Conservation (phyloP, 2,888 invertebrate genomes). For the Lymantria monacha region DNA sequence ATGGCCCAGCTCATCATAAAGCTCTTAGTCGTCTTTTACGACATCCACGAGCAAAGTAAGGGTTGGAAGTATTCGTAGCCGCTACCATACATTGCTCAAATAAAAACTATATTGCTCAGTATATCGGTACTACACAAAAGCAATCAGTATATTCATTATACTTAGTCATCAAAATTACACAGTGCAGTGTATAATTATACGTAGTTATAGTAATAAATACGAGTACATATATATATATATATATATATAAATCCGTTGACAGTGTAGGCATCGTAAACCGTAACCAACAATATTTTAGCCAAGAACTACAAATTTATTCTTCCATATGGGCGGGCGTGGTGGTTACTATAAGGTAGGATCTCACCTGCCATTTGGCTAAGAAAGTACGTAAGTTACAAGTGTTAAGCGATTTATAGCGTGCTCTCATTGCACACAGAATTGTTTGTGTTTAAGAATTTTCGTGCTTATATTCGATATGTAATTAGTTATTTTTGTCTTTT, state of each 20-base stretch:
- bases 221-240: too few relatives aligned
- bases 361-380: constrained; percentile 68
- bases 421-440: background rate
- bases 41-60: too few relatives aligned
- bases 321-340: constrained; percentile 75
- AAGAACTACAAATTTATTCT: constrained; percentile 62
- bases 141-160: background rate
- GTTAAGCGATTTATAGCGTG: background rate
- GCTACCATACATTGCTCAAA: too few relatives aligned
- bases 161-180: background rate
- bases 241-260: constrained; percentile 45
- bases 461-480: background rate
- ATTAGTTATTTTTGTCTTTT: too few relatives aligned
- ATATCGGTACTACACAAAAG: background rate
- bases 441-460: too few relatives aligned
- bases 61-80: too few relatives aligned
- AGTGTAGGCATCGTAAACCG: constrained; percentile 53
- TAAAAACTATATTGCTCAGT: background rate
- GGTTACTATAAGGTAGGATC: constrained; percentile 67
- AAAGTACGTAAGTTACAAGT: constrained; percentile 30
- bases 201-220: constrained; percentile 16
- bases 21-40: too few relatives aligned
- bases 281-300: constrained; percentile 55
- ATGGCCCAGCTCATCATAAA: too few relatives aligned
- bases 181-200: background rate